phyloP scores from a whole-genome alignment of 2,888 invertebrate genomes.

The Myopa testacea region DNA sequence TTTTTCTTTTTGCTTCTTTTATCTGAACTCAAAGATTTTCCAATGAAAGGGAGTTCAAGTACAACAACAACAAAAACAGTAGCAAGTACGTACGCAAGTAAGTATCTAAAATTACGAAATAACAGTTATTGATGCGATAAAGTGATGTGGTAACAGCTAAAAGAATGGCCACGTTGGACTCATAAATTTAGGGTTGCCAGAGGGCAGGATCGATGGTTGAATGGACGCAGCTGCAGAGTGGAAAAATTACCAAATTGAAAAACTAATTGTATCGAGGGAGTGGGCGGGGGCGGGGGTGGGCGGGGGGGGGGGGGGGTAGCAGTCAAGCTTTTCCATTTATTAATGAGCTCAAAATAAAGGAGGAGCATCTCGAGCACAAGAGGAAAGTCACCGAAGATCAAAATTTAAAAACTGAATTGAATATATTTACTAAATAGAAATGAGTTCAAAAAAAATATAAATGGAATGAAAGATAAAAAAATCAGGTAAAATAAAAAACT shows the following conservation, averaged over 20 bases:
- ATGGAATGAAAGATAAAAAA: no score
- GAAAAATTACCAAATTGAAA: conserved; percentile 20
- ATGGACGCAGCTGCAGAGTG: background rate
- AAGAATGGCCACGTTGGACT: background rate
- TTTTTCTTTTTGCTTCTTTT: conserved; percentile 9
- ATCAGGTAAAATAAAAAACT: no score
- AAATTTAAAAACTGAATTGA: no score
- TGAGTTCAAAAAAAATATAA: no score
- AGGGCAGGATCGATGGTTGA: background rate
- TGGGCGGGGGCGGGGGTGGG: background rate
- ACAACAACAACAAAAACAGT: background rate
- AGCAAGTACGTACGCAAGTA: background rate
- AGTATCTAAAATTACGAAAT: background rate
- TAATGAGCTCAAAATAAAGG: conserved; percentile 4
- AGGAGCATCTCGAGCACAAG: background rate
- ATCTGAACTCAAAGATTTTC: background rate
- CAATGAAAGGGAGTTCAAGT: background rate
- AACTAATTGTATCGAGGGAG: conserved; percentile 7
- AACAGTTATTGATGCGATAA: background rate
- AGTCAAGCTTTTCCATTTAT: conserved; percentile 7
- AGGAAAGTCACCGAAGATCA: no score
- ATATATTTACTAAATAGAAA: no score
- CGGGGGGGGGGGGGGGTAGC: background rate
- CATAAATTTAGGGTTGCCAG: background rate
- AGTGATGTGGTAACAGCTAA: background rate